Percentiles rank a stretch among this genome's conserved stretches.
These are phyloP conservation scores for Lepidotrigona ventralis DNA, from an alignment of 1,140 invertebrate genomes.

Conservation along the genomic window DNA sequence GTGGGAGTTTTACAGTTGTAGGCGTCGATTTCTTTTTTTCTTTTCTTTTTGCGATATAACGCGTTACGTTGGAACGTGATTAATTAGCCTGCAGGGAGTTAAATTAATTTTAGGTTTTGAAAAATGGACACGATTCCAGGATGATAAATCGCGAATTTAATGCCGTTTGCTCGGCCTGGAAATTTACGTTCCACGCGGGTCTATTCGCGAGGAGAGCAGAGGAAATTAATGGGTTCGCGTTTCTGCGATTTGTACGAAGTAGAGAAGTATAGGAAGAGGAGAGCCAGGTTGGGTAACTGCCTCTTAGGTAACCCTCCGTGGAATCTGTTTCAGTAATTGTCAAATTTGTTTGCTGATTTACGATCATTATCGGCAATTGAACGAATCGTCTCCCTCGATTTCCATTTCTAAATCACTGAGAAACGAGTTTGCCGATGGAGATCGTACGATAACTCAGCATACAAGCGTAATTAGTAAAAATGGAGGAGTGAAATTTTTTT, in stretches of 20 bases:
- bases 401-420: neutral
- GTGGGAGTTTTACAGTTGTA: no score
- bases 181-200: neutral
- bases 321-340: neutral
- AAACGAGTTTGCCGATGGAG: neutral
- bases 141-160: constrained; percentile 1
- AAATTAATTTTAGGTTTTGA: neutral
- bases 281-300: neutral
- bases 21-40: no score
- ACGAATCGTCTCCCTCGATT: neutral
- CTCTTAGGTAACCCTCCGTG: neutral
- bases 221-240: constrained; percentile 10
- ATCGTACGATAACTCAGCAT: neutral
- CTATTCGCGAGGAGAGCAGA: neutral
- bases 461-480: no score
- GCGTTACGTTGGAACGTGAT: neutral
- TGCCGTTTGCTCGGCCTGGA: neutral
- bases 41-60: neutral
- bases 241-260: constrained; percentile 1
- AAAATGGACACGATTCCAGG: neutral
- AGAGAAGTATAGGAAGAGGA: constrained; percentile 2
- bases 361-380: neutral
- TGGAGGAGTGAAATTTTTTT: no score
- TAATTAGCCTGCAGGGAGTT: no score
- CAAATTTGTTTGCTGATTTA: neutral